Evolutionary conservation across 2,113 vertebrate species (phyloP).

Genomic region (Todiramphus chloris): DNA sequence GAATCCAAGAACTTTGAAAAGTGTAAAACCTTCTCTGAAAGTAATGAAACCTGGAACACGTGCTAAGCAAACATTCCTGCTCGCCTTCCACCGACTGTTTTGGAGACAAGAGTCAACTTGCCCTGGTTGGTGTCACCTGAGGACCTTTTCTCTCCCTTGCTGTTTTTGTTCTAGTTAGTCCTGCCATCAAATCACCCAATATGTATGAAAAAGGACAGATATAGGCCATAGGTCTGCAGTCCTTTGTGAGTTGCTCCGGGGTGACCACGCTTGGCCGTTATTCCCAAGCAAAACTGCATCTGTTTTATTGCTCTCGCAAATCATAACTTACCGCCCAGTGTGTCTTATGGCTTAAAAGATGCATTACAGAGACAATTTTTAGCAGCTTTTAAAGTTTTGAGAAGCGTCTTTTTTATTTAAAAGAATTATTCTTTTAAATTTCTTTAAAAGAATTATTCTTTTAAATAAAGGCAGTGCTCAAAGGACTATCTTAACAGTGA

Average conservation of each 20-base stretch:
- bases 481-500: background rate
- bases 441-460: background rate
- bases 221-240: background rate
- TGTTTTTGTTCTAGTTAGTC: background rate
- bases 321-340: background rate
- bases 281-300: background rate
- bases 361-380: background rate
- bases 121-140: fast-evolving
- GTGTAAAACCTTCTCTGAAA: background rate
- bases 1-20: background rate
- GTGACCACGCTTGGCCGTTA: background rate
- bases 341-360: background rate
- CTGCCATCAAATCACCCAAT: background rate
- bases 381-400: background rate
- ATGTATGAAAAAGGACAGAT: background rate
- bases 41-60: background rate
- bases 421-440: background rate
- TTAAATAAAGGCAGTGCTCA: background rate
- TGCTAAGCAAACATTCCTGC: background rate
- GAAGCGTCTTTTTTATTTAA: background rate
- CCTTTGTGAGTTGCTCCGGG: background rate
- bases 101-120: background rate
- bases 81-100: background rate
- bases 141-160: background rate
- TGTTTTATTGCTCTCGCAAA: background rate